Evolutionary conservation across 2,113 vertebrate genomes (phyloP), one percentile per base, ranked within the genome.

Genomic region (Ophthalmolycus amberensis): DNA sequence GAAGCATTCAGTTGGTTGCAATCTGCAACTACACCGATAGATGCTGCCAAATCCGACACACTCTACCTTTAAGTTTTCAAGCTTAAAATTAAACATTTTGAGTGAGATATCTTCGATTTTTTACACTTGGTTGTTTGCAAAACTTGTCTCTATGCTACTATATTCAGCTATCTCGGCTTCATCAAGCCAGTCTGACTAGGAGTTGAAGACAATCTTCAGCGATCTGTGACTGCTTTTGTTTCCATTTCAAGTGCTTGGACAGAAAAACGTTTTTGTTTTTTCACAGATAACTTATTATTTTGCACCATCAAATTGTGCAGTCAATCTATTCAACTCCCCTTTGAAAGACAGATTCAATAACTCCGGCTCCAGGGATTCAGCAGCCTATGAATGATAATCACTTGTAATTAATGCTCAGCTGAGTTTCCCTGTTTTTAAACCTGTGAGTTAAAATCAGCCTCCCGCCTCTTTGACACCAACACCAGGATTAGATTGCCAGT

Each of bases 401-500:
- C 46, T 77, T 48, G 62, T 86, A 88, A 90, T 94, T 90, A 87
- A 85, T 16, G 3, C 76, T 60, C 64, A 59, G 68, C 74, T 75
- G 34, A 82, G 60, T 69, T 89, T 69, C 37, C 37, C 64, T 4
- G 8, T 82, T 72, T 54, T 54, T 34, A 52, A 76, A 85, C 42
- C 44, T 66, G 65, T 15, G n/a, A 73, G 68, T 78, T 50, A 46
- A 78, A 86, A 71, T 56, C 58, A 8, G 59, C 20, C 20, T 71
- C 56, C 32, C 56, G 15, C 0, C 40, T 15, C 60, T 80, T 66
- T 86, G 70, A 88, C 65, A 80, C 72, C 59, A 37, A 58, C 66
- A n/a, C 42, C 66, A 32, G 66, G 79, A 91, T 88, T 83, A 85
- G 90, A 88, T 83, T 64, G 88, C 44, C 79, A 80, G 80, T 90